A percentile compares a stretch with the other conserved stretches of the same genome.
These are phyloP conservation scores for Steinernema carpocapsae DNA, from an alignment of 2,888 invertebrate genomes.

Conservation along the genomic window DNA sequence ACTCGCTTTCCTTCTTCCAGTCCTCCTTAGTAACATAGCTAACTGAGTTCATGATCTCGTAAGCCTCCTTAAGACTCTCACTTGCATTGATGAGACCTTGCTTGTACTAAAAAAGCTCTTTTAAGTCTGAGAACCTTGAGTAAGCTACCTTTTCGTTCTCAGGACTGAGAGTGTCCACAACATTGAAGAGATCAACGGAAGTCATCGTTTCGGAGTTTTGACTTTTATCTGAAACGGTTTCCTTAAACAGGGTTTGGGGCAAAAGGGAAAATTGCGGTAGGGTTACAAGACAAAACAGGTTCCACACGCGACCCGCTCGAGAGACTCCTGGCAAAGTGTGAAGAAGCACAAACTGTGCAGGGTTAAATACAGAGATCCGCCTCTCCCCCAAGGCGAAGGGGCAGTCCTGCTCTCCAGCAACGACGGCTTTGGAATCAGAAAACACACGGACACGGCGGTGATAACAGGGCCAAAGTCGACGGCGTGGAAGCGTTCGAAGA, in stretches of 20 bases:
- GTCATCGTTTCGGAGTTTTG: constrained; percentile 20
- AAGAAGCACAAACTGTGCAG: constrained; percentile 2
- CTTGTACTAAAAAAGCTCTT: neutral
- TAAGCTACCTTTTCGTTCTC: constrained; percentile 12
- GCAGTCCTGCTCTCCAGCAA: constrained; percentile 6
- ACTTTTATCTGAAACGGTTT: no score
- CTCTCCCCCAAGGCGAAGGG: constrained; percentile 7
- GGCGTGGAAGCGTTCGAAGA: neutral
- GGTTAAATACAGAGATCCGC: constrained; percentile 26
- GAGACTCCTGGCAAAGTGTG: neutral
- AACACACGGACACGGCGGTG: constrained; percentile 7
- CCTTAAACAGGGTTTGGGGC: no score
- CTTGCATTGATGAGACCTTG: constrained; percentile 29
- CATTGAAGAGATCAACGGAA: constrained; percentile 12
- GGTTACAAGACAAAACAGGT: constrained; percentile 9
- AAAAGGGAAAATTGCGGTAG: neutral
- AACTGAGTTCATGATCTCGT: constrained; percentile 31
- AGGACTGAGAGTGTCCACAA: constrained; percentile 13
- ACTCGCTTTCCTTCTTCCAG: constrained; percentile 45
- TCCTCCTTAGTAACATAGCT: constrained; percentile 38
- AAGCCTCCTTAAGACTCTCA: constrained; percentile 38
- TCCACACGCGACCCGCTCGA: neutral
- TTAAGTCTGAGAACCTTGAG: no score
- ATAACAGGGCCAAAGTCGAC: constrained; percentile 16
- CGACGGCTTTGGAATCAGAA: constrained; percentile 12